Conservation (phyloP, 2,888 invertebrate species). For the Thumatha senex region DNA sequence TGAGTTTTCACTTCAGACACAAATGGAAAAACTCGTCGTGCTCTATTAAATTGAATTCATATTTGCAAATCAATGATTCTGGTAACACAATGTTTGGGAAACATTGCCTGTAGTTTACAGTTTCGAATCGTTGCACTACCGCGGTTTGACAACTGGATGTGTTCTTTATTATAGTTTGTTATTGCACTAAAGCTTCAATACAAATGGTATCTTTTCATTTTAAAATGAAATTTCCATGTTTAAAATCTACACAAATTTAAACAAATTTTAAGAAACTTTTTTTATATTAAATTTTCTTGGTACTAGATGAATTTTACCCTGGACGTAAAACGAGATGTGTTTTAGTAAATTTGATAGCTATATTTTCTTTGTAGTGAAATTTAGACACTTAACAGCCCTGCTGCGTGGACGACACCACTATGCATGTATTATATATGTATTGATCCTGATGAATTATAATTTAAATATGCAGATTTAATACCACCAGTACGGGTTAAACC, state of each 20-base stretch:
- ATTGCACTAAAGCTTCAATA: slow-evolving; percentile 14
- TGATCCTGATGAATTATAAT: too few relatives aligned
- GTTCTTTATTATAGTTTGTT: slow-evolving; percentile 19
- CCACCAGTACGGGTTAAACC: too few relatives aligned
- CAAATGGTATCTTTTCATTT: slow-evolving; percentile 12
- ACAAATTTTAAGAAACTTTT: too few relatives aligned
- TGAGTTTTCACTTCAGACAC: neutral
- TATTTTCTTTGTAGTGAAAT: too few relatives aligned
- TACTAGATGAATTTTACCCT: too few relatives aligned
- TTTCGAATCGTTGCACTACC: slow-evolving; percentile 12
- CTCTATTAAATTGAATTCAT: neutral
- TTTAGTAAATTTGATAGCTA: too few relatives aligned
- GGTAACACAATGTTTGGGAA: slow-evolving; percentile 11
- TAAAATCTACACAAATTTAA: neutral
- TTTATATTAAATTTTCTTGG: too few relatives aligned
- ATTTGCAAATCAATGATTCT: slow-evolving; percentile 1
- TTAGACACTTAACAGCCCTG: too few relatives aligned
- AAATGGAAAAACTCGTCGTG: neutral
- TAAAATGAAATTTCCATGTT: neutral
- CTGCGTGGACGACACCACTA: too few relatives aligned
- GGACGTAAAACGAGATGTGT: too few relatives aligned
- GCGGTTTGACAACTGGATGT: slow-evolving; percentile 10
- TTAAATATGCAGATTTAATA: too few relatives aligned
- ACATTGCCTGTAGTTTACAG: slow-evolving; percentile 1
- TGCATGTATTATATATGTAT: too few relatives aligned